Evolutionary conservation across 2,113 vertebrate genomes (phyloP), one percentile per base, ranked within the genome.

Genomic region (Indicator indicator): DNA sequence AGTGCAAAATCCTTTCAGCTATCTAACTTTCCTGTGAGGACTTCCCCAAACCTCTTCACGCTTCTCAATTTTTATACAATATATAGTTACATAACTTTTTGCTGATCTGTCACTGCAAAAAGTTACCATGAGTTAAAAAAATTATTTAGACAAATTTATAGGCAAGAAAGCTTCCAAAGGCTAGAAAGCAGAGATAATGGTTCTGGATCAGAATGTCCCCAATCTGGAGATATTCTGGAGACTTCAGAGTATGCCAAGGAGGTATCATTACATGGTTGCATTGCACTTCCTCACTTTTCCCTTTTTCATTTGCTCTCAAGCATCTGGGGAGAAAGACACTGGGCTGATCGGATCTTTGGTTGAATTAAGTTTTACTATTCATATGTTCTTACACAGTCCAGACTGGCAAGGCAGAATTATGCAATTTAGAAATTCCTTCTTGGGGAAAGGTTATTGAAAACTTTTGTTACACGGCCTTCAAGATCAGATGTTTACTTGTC

Each of bases 101-200:
- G 16, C 24, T 4, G 8, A 72, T 44, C 42, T 81, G 28, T 60
- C 27, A 64, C 6, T 76, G 28, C 28, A 58, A 56, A 58, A 91
- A 69, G 24, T 46, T 69, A 33, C 21, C 3, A 3, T 16, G 40
- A 58, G 1, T 80, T 90, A 2, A 70, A 5, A 5, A 59, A 76
- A 19, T 1, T 0, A 19, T 54, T 65, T 63, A 15, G 64, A 44
- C 23, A 63, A 83, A 77, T 74, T 83, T 33, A 8, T 62, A 70
- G n/a, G 18, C 2, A 4, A 73, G 65, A 48, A n/a, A 46, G 0
- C 1, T 52, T n/a, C 7, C 6, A 40, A 55, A 50, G 33, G 8
- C 36, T 81, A 46, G 67, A 87, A 89, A 91, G 16, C 27, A 60
- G 20, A 54, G 11, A 14, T 6, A 38, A 55, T 15, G 10, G 4